phyloP scores from a whole-genome alignment of 1,140 invertebrate species.

The Calosoma granatense region DNA sequence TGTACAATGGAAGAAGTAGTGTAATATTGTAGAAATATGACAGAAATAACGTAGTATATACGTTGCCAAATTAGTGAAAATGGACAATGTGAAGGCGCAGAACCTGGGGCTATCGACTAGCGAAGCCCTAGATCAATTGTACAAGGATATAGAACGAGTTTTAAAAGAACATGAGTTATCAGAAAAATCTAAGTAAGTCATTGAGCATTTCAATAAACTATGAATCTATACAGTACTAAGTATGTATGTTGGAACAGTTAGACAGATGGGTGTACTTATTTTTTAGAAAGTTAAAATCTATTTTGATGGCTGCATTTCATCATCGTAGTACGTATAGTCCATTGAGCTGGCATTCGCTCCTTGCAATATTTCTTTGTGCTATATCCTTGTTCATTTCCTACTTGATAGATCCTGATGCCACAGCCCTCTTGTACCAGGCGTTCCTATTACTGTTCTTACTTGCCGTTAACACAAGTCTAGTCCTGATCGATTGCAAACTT shows the following conservation, averaged over 20 bases:
- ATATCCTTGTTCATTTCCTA: constrained; percentile 35
- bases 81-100: neutral
- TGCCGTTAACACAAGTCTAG: constrained; percentile 47
- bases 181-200: constrained; percentile 26
- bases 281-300: constrained; percentile 39
- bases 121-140: constrained; percentile 36
- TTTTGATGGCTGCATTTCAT: constrained; percentile 44
- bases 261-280: too few relatives aligned
- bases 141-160: constrained; percentile 36
- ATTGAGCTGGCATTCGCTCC: constrained; percentile 52
- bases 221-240: too few relatives aligned
- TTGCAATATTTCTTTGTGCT: constrained; percentile 39
- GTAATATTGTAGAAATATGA: too few relatives aligned
- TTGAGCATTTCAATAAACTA: too few relatives aligned
- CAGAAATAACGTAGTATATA: neutral
- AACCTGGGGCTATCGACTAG: constrained; percentile 31
- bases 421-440: constrained; percentile 29
- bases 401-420: constrained; percentile 25
- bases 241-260: too few relatives aligned
- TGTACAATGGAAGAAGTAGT: too few relatives aligned
- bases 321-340: constrained; percentile 53
- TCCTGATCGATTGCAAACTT: constrained; percentile 53
- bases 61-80: too few relatives aligned
- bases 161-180: constrained; percentile 30
- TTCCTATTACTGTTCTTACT: constrained; percentile 35